Base-by-base conservation (phyloP, 2,113 vertebrate genomes). In the Alosa alosa region DNA sequence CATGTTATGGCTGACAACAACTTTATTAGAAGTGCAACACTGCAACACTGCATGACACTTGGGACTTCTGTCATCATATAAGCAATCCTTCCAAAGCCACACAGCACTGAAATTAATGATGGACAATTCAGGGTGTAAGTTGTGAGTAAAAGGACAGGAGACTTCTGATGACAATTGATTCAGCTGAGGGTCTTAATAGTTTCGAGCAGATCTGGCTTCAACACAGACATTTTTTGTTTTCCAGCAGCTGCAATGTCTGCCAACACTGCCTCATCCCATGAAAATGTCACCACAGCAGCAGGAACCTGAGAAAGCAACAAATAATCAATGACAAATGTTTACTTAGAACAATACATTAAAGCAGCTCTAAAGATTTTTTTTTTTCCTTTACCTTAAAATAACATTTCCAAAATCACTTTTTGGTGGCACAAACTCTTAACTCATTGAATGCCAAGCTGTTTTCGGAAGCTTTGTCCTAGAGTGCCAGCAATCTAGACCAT, bases 241-340 rank as follows among this genome's bases (percentile, higher is more conserved):
- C 94, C 95, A 0, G 95, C 94, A 0, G 97, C 97, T 47, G 89
- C 92, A 1, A 99, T 93, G 31, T 99, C 97, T 0, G 95, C 96
- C 90, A 97, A 94, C 82, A 99, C 94, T 0, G 94, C 96, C 0
- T 94, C 81, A 0, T 99, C 97, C 97, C 97, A 99, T 0, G 90
- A 85, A 2, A 99, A 97, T 0, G 95, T 97, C 91, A 99, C 91
- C 81, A 98, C 95, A 17, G 96, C 97, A 0, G 97, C 96, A 44
- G 98, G 98, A 60, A 97, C 97, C 98, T 99, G 84, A n/a, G 1
- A 1, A 81, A 8, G 18, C 52, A 57, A 60, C 2, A 22, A 22
- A 22, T 6, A 49, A 49, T n/a, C n/a, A n/a, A 49, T 49, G 47
- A 49, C 9, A 11, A 0, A 49, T 11, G 41, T 44, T 44, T 44